Base-by-base conservation (phyloP, 2,888 invertebrate species). In the Macaria notata region DNA sequence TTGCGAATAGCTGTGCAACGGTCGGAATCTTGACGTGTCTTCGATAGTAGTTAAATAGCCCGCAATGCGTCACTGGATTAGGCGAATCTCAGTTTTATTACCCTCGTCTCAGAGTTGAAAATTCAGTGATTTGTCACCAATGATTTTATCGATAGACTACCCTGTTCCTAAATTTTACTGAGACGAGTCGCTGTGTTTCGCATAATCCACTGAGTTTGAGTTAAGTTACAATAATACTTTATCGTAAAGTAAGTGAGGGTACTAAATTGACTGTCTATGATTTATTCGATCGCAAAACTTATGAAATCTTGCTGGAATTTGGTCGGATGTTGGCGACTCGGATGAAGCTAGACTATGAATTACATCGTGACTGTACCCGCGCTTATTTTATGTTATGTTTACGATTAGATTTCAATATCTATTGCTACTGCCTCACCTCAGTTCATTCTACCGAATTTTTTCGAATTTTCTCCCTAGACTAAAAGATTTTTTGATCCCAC, bases 71-170 rank as follows among this genome's bases (percentile, higher is more conserved):
- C 85, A 86, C 83, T 88, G 81, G 86, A 89, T 91, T 88, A 84
- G 70, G 76, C 79, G 88, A 88, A 86, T 70, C 73, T 73, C 76
- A 85, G 77, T 69, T 62, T 60, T 59, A 41, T 61, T 54, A 59
- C 61, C 64, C 56, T 71, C 65, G 72, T 76, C 75, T 73, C 78
- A 79, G 78, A 76, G 75, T 83, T 79, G 74, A 86, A 89, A 88
- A 83, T 88, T 86, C 88, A 88, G 88, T 90, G 88, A 89, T 89
- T 76, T 69, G 76, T 86, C 88, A 85, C 88, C 89, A 88, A 90
- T 89, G 89, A 89, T 85, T 83, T 84, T 82, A 81, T 80, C 84
- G 48, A 83, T 87, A 87, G 81, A 82, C 81, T 83, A 75, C 74
- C 72, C 78, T 83, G 90, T 90, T 90, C 89, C 90, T 90, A 89